Percentiles rank a stretch among this genome's conserved stretches.
These are phyloP conservation scores for Spea multiplicata DNA, from an alignment of 2,113 vertebrate genomes.

Conservation along the genomic window DNA sequence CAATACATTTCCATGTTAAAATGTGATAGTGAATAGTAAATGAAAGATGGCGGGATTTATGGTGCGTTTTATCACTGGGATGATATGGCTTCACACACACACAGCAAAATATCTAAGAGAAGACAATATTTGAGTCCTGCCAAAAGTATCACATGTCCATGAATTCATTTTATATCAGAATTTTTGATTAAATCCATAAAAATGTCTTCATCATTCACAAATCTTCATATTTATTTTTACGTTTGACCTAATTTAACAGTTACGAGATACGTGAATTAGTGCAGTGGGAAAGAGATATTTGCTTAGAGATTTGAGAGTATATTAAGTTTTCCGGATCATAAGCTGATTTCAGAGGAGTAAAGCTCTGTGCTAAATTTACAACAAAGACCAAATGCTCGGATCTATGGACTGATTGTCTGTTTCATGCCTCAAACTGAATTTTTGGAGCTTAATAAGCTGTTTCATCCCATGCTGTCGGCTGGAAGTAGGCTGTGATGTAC, in stretches of 20 bases:
- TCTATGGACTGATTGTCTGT: constrained; percentile 7
- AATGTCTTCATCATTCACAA: not conserved
- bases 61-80: no score
- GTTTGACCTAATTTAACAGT: constrained; percentile 22
- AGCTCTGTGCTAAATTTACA: not conserved
- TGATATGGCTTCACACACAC: no score
- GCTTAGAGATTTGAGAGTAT: constrained; percentile 1
- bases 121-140: no score
- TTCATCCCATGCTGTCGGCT: constrained; percentile 20
- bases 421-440: constrained; percentile 27
- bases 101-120: no score
- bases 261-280: not conserved
- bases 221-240: not conserved
- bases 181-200: no score
- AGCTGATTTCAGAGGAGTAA: constrained; percentile 3
- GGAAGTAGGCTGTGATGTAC: constrained; percentile 9
- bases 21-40: no score
- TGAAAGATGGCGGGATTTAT: no score
- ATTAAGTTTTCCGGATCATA: not conserved
- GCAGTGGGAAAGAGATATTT: not conserved
- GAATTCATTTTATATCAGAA: no score
- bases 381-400: constrained; percentile 1
- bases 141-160: no score
- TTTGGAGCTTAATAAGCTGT: constrained; percentile 28
- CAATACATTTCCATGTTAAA: no score